Percentiles rank a stretch among this genome's conserved stretches.
These are phyloP conservation scores for Peromyscus maniculatus DNA, from an alignment of 2,113 vertebrate genomes.

Conservation along the genomic window DNA sequence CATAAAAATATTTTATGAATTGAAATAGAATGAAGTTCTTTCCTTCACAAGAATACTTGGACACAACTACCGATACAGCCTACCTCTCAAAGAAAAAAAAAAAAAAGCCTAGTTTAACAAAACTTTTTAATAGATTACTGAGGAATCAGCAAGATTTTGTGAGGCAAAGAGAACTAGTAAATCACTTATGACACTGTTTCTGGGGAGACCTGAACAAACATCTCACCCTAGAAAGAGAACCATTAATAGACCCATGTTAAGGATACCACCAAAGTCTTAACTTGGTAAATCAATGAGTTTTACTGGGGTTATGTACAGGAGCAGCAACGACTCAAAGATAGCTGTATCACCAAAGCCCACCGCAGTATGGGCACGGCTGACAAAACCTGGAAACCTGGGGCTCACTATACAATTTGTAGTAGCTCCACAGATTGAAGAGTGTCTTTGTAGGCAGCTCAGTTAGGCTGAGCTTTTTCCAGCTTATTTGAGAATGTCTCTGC, in stretches of 20 bases:
- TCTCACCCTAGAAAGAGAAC: background rate
- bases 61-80: background rate
- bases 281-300: background rate
- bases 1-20: background rate
- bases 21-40: conserved; percentile 38
- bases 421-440: background rate
- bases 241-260: background rate
- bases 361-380: background rate
- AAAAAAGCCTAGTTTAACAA: conserved; percentile 47
- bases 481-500: background rate
- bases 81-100: conserved; percentile 36
- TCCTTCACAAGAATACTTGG: conserved; percentile 44
- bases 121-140: background rate
- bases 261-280: background rate
- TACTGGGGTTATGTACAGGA: background rate
- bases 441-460: background rate
- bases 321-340: background rate
- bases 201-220: background rate
- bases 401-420: background rate
- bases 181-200: background rate
- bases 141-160: conserved; percentile 41
- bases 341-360: background rate
- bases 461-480: background rate
- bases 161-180: background rate
- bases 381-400: background rate